Conservation (phyloP, 2,888 invertebrate genomes). For the Diogma glabrata region DNA sequence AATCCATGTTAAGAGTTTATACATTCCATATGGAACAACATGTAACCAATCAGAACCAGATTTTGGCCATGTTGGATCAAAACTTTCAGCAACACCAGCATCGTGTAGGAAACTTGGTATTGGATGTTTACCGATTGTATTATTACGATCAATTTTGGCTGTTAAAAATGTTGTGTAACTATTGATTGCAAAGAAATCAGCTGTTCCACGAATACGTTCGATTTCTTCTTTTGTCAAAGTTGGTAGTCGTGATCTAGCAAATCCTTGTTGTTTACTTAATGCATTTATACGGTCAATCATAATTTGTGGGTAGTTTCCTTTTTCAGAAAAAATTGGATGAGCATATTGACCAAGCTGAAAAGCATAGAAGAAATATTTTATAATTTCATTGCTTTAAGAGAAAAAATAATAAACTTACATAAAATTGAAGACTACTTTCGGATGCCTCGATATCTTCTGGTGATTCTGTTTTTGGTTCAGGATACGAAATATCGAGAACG, state of each 20-base stretch:
- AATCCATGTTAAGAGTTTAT: constrained; percentile 50
- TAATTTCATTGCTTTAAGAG: too few species aligned
- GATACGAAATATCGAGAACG: constrained; percentile 48
- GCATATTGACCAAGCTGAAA: constrained; percentile 19
- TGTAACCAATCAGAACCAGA: constrained; percentile 49
- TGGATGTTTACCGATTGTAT: constrained; percentile 28
- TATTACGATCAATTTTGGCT: constrained; percentile 33
- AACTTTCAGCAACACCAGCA: constrained; percentile 43
- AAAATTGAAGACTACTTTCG: constrained; percentile 47
- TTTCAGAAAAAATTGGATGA: constrained; percentile 49
- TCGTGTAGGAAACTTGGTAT: constrained; percentile 49
- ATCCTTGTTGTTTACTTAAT: constrained; percentile 47
- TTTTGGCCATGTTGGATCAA: constrained; percentile 48
- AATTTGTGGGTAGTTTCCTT: constrained; percentile 53
- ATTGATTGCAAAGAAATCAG: constrained; percentile 65
- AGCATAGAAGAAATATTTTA: too few species aligned
- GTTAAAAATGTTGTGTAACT: constrained; percentile 51
- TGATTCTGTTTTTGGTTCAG: constrained; percentile 43
- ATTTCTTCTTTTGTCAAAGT: constrained; percentile 48
- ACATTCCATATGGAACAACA: constrained; percentile 55
- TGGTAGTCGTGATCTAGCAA: constrained; percentile 48
- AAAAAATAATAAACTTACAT: constrained; percentile 36
- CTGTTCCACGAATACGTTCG: constrained; percentile 44
- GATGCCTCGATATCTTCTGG: constrained; percentile 46
- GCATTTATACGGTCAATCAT: constrained; percentile 48